phyloP scores from a whole-genome alignment of 1,140 invertebrate genomes.

The Hycleus phaleratus region DNA sequence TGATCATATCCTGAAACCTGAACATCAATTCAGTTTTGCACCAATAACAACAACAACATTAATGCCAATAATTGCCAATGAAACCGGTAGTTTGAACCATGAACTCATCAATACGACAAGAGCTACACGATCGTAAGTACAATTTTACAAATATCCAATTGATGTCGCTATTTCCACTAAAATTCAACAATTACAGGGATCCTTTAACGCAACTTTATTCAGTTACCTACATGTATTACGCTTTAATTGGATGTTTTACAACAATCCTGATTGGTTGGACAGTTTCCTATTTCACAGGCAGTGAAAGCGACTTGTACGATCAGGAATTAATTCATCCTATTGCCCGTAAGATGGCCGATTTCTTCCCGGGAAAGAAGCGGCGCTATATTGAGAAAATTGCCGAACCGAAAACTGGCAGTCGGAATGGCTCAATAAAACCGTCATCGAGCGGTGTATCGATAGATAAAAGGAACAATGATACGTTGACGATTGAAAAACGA shows the following conservation, averaged over 20 bases:
- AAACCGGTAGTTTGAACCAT: conserved; percentile 12
- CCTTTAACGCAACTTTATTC: conserved; percentile 52
- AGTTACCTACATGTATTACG: conserved; percentile 71
- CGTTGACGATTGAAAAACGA: not conserved
- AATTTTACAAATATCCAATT: not conserved
- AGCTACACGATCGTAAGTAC: conserved; percentile 27
- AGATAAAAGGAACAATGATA: no score
- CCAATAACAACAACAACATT: conserved; percentile 26
- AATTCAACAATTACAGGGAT: conserved; percentile 42
- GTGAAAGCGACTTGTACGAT: conserved; percentile 57
- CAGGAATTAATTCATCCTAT: conserved; percentile 58
- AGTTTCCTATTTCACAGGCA: conserved; percentile 55
- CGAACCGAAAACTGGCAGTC: not conserved
- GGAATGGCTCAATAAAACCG: conserved; percentile 25
- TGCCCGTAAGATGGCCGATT: conserved; percentile 49
- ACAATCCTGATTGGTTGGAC: conserved; percentile 57
- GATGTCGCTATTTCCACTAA: not conserved
- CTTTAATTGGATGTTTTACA: conserved; percentile 57
- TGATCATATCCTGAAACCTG: conserved; percentile 44
- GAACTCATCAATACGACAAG: conserved; percentile 19
- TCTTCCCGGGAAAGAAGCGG: conserved; percentile 47
- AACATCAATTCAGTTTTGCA: conserved; percentile 19
- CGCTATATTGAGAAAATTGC: conserved; percentile 23
- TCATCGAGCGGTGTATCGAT: not conserved
- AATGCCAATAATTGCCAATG: conserved; percentile 20